Conservation (phyloP, 1,140 invertebrate species). For the Drosophila teissieri region DNA sequence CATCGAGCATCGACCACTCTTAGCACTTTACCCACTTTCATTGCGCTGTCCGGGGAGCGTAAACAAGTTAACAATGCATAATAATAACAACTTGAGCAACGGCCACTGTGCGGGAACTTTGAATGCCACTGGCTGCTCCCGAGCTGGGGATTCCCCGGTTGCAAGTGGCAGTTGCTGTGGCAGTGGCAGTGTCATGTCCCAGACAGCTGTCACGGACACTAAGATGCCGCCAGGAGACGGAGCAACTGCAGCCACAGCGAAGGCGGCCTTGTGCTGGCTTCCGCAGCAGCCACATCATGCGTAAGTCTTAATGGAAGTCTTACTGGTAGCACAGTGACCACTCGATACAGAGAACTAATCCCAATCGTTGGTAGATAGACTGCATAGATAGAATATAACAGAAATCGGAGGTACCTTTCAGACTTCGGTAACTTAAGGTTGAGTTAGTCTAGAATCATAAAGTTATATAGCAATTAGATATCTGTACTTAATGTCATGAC, state of each 20-base stretch:
- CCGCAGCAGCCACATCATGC: constrained; percentile 41
- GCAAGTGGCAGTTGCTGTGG: constrained; percentile 28
- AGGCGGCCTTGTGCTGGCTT: constrained; percentile 13
- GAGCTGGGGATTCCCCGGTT: constrained; percentile 10
- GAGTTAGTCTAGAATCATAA: too few relatives aligned
- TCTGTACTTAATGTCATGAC: too few relatives aligned
- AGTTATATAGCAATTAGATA: too few relatives aligned
- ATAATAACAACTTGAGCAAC: constrained; percentile 22
- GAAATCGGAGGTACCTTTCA: too few relatives aligned
- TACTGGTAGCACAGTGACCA: too few relatives aligned
- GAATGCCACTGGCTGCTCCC: constrained; percentile 6
- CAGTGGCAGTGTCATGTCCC: constrained; percentile 25
- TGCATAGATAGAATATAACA: too few relatives aligned
- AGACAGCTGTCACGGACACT: constrained; percentile 26
- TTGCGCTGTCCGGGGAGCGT: constrained; percentile 10
- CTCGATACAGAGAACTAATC: too few relatives aligned
- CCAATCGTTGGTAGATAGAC: too few relatives aligned
- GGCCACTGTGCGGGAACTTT: constrained; percentile 16
- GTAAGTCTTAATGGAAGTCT: constrained; percentile 41
- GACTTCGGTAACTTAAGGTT: too few relatives aligned
- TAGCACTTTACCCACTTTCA: constrained; percentile 10
- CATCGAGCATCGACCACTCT: neutral
- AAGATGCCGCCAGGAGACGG: neutral
- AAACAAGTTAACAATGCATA: constrained; percentile 34
- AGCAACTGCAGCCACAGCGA: constrained; percentile 1